phyloP scores from a whole-genome alignment of 2,113 vertebrate genomes.

The Falcunculus frontatus region DNA sequence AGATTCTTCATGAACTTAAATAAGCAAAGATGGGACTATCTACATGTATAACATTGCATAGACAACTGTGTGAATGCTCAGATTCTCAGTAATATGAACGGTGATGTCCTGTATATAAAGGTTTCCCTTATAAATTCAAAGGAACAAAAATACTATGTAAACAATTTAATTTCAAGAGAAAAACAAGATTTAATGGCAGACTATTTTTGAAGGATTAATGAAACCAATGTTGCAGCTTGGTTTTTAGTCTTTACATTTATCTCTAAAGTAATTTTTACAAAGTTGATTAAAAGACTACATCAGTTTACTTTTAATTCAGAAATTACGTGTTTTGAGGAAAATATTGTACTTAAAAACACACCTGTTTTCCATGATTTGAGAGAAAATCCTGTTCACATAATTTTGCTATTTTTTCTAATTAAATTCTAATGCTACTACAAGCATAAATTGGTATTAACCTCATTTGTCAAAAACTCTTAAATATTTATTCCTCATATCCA shows the following conservation, averaged over 20 bases:
- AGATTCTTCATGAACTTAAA: not conserved
- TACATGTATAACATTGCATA: not conserved
- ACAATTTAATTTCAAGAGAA: not conserved
- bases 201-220: not conserved
- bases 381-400: not conserved
- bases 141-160: not conserved
- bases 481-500: not conserved
- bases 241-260: not conserved
- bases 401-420: not conserved
- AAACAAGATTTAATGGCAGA: not conserved
- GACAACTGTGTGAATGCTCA: not conserved
- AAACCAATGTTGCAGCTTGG: not conserved
- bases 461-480: not conserved
- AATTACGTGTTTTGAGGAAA: not conserved
- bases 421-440: not conserved
- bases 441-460: not conserved
- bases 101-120: not conserved
- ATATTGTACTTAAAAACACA: not conserved
- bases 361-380: not conserved
- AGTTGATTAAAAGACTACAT: not conserved
- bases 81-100: not conserved
- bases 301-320: not conserved
- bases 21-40: not conserved
- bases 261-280: not conserved
- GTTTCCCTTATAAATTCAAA: not conserved